Evolutionary conservation across 53 echinoderm and acorn worm species (phyloP).

Genomic region (Hippasteria phrygiana): DNA sequence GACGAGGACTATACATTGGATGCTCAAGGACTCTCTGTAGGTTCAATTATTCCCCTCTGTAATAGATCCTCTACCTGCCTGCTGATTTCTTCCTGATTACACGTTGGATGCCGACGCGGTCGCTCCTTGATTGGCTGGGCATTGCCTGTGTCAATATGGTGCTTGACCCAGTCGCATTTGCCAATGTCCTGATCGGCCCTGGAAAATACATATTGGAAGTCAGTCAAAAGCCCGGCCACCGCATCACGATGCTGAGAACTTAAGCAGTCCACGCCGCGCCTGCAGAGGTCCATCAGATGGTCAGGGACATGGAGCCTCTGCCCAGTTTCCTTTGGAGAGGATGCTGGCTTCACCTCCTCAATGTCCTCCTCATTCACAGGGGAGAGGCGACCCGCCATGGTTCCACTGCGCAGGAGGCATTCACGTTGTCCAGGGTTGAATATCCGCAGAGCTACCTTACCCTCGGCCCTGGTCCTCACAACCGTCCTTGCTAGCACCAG

Average conservation of each 20-base stretch:
- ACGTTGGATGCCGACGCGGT: slow-evolving; percentile 45
- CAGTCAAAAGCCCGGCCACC: not conserved
- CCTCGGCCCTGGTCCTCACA: not conserved
- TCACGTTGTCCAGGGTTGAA: slow-evolving; percentile 5
- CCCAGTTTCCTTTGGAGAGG: not conserved
- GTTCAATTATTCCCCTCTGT: slow-evolving; percentile 47
- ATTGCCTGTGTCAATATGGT: slow-evolving; percentile 59
- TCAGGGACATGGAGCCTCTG: not conserved
- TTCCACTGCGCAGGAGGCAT: slow-evolving; percentile 12
- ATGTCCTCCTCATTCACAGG: not conserved
- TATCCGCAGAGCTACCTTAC: not conserved
- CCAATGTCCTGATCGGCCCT: not conserved
- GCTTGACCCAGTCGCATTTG: slow-evolving; percentile 33
- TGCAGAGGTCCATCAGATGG: not conserved
- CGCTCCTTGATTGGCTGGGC: slow-evolving; percentile 29
- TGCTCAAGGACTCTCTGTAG: slow-evolving; percentile 56
- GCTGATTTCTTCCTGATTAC: slow-evolving; percentile 29
- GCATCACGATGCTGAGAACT: not conserved
- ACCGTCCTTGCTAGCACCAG: no score
- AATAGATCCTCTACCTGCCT: slow-evolving; percentile 51
- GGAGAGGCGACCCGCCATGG: not conserved
- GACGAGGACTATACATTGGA: slow-evolving; percentile 57
- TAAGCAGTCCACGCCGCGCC: not conserved
- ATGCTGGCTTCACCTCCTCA: not conserved
- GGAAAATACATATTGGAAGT: not conserved